phyloP scores from a whole-genome alignment of 2,797 vertebrate species.

The Poecile montanus region DNA sequence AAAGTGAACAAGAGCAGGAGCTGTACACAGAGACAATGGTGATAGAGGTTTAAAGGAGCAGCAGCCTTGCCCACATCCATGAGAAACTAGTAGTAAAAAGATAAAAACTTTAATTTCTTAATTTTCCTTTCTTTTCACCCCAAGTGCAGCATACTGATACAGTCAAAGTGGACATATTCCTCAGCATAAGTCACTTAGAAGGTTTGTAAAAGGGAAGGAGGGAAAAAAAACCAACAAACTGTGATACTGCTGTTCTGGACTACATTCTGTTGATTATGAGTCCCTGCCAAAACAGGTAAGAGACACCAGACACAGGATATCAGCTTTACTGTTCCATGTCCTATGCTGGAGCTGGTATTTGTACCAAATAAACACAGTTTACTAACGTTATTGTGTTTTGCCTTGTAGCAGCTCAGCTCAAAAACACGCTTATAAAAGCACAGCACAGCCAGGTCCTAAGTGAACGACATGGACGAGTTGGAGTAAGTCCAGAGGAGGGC shows the following conservation, averaged over 20 bases:
- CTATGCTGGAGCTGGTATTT: neutral
- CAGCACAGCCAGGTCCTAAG: neutral
- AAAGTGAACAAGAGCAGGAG: neutral
- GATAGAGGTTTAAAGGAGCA: neutral
- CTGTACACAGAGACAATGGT: neutral
- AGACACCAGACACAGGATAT: neutral
- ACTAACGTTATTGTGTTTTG: neutral
- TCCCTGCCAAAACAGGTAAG: constrained; percentile 9
- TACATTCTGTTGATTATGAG: neutral
- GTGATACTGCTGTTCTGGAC: neutral
- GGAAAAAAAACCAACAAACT: neutral
- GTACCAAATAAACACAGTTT: neutral
- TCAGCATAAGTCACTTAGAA: neutral
- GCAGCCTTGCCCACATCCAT: neutral
- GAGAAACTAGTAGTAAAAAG: neutral
- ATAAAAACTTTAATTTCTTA: neutral
- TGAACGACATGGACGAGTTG: neutral
- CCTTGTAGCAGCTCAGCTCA: neutral
- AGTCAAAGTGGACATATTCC: neutral
- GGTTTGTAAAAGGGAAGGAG: neutral
- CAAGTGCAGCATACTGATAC: neutral
- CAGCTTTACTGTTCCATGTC: neutral
- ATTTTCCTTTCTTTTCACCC: neutral
- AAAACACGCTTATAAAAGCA: neutral
- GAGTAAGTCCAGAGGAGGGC: neutral